These are phyloP conservation scores for Microcaecilia unicolor DNA, from an alignment of 2,797 vertebrate genomes.

Conservation along the genomic window DNA sequence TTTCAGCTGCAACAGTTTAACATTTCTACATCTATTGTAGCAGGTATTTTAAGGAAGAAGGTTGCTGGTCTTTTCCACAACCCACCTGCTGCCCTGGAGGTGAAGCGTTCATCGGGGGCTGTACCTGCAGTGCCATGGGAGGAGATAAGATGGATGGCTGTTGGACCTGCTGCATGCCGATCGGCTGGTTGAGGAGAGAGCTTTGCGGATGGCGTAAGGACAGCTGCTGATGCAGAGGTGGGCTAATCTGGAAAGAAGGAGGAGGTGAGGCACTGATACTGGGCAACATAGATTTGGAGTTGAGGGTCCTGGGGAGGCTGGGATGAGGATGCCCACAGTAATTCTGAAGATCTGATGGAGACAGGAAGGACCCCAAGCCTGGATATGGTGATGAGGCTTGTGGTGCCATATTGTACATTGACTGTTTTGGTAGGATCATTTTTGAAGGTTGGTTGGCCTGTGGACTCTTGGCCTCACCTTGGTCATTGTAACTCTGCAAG, in stretches of 20 bases:
- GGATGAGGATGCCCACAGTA: constrained; percentile 76
- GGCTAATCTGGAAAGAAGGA: constrained; percentile 88
- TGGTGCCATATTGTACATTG: constrained; percentile 83
- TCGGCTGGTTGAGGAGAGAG: constrained; percentile 84
- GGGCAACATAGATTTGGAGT: constrained; percentile 86
- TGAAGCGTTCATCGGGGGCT: constrained; percentile 79
- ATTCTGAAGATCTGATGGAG: constrained; percentile 86
- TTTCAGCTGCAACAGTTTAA: no score
- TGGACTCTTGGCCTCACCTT: constrained; percentile 77
- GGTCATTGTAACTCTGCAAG: constrained; percentile 82
- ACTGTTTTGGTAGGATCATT: constrained; percentile 85
- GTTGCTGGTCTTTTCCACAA: no score
- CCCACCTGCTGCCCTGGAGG: constrained; percentile 90
- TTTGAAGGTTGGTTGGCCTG: constrained; percentile 80
- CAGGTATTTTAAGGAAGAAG: no score
- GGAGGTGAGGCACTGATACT: constrained; percentile 90
- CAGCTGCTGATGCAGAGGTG: constrained; percentile 87
- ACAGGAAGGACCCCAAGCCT: constrained; percentile 80
- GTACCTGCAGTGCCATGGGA: constrained; percentile 90
- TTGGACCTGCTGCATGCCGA: constrained; percentile 93
- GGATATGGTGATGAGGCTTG: constrained; percentile 83
- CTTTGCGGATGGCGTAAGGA: constrained; percentile 80
- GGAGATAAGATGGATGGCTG: constrained; percentile 89
- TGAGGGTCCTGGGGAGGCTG: constrained; percentile 70
- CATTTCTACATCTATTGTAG: no score